Percentiles rank a stretch among this genome's conserved stretches.
phyloP scores from a whole-genome alignment of 1,140 invertebrate species.

The Neodiprion virginianus region DNA sequence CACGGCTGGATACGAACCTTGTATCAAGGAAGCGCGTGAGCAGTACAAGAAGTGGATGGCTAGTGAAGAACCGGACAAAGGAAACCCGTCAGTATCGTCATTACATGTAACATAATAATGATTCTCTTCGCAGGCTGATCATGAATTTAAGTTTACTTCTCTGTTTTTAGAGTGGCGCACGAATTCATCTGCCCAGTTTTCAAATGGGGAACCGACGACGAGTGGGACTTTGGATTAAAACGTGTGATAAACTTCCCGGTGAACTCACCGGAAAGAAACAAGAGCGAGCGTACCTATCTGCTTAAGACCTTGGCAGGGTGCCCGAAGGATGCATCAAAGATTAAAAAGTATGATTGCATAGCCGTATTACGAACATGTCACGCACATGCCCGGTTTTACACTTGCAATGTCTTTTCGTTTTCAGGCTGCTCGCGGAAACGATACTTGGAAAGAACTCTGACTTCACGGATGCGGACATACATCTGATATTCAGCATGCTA shows the following conservation, averaged over 20 bases:
- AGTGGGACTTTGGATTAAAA: constrained; percentile 81
- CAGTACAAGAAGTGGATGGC: constrained; percentile 74
- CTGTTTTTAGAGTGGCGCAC: constrained; percentile 68
- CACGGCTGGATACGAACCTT: constrained; percentile 74
- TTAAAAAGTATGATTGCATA: constrained; percentile 58
- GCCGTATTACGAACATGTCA: background rate
- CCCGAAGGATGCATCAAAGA: constrained; percentile 71
- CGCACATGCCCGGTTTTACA: background rate
- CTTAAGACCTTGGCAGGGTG: constrained; percentile 79
- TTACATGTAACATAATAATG: constrained; percentile 2
- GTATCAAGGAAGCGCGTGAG: constrained; percentile 70
- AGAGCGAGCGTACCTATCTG: constrained; percentile 76
- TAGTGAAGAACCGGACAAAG: constrained; percentile 70
- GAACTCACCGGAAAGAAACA: constrained; percentile 60
- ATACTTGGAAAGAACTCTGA: constrained; percentile 71
- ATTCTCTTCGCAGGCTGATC: background rate
- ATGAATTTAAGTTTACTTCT: too few relatives aligned
- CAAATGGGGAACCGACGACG: constrained; percentile 75
- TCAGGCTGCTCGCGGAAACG: constrained; percentile 70
- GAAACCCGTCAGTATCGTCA: constrained; percentile 71
- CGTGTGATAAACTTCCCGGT: constrained; percentile 75
- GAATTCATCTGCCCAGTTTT: constrained; percentile 80
- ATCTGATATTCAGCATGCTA: constrained; percentile 75
- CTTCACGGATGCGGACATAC: constrained; percentile 76
- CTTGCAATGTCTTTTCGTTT: constrained; percentile 18